These are phyloP conservation scores for Hycleus cichorii DNA, from an alignment of 1,140 invertebrate species.

Conservation along the genomic window DNA sequence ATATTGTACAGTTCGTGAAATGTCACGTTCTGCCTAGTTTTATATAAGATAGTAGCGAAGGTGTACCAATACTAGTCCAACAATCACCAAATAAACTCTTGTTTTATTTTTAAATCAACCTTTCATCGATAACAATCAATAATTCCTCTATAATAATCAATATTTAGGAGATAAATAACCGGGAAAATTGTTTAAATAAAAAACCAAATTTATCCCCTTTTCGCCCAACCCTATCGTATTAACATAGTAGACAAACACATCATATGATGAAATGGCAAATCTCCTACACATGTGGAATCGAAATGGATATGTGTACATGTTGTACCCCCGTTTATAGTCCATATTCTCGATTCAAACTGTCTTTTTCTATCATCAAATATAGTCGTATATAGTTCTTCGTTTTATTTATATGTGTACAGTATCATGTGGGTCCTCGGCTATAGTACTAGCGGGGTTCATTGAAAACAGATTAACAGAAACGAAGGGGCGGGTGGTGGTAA, in stretches of 20 bases:
- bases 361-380: too few species aligned
- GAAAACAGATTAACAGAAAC: conserved; percentile 42
- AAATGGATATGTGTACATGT: conserved; percentile 3
- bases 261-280: neutral
- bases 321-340: neutral
- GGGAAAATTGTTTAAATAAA: neutral
- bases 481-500: conserved; percentile 40
- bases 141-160: too few species aligned
- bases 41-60: conserved; percentile 1
- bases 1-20: conserved; percentile 31
- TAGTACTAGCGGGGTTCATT: conserved; percentile 33
- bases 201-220: neutral
- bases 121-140: too few species aligned
- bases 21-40: conserved; percentile 25
- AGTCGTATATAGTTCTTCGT: neutral
- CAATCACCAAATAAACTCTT: too few species aligned
- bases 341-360: too few species aligned
- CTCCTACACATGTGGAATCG: conserved; percentile 11
- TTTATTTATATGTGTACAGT: conserved; percentile 17
- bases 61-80: too few species aligned
- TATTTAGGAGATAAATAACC: too few species aligned
- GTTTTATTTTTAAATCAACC: too few species aligned
- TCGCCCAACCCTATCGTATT: conserved; percentile 8
- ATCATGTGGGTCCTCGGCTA: conserved; percentile 17
- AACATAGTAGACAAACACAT: conserved; percentile 2